These are phyloP conservation scores for Malurus cyaneus DNA, from an alignment of 2,113 vertebrate species.

Conservation along the genomic window DNA sequence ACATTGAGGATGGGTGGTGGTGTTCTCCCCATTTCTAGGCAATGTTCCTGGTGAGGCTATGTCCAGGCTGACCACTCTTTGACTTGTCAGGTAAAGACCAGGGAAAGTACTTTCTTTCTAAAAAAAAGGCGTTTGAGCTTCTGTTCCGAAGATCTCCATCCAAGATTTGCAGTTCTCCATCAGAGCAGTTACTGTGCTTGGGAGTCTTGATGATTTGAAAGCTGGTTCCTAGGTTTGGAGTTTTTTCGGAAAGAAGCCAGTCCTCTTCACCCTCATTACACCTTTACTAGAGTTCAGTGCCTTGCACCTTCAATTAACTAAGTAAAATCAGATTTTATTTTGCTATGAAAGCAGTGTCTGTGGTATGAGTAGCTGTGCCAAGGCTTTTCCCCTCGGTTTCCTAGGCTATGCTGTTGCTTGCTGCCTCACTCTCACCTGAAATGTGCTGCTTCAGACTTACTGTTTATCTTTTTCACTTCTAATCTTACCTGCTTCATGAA, in stretches of 20 bases:
- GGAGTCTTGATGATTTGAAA: not conserved
- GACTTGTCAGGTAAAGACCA: not conserved
- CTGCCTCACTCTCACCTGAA: not conserved
- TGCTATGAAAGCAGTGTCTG: not conserved
- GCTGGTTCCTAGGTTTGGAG: not conserved
- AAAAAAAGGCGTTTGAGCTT: rapidly evolving
- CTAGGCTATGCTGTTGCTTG: not conserved
- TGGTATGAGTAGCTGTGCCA: not conserved
- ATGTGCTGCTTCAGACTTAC: not conserved
- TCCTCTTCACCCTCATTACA: not conserved
- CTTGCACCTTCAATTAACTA: not conserved
- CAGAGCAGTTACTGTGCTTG: not conserved
- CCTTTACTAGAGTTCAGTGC: not conserved
- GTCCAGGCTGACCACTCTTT: not conserved
- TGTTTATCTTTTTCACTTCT: not conserved
- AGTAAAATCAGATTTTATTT: not conserved
- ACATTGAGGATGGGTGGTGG: not conserved
- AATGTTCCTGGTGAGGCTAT: not conserved
- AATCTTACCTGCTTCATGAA: not conserved
- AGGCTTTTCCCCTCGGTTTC: not conserved
- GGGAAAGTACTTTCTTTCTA: not conserved
- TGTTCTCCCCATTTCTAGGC: not conserved
- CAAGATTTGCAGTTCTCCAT: not conserved
- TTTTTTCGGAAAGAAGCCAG: not conserved
- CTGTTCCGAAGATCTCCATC: not conserved